phyloP scores from a whole-genome alignment of 1,140 invertebrate species.

The Tetramorium alpestre region DNA sequence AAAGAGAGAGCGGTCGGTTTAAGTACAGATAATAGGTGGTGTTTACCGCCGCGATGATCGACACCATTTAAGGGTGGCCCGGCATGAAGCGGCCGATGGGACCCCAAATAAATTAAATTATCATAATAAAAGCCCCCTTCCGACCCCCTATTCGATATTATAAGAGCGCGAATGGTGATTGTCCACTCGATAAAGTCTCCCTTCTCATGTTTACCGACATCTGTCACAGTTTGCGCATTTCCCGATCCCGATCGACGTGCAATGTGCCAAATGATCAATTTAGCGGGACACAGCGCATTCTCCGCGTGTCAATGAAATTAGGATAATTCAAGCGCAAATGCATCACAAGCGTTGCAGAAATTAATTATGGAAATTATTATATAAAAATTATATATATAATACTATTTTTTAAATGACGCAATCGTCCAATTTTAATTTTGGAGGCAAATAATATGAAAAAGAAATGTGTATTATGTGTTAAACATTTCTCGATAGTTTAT shows the following conservation, averaged over 20 bases:
- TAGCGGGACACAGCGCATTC: conserved; percentile 36
- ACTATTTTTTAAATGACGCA: neutral
- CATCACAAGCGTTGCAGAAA: neutral
- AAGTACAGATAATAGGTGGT: conserved; percentile 82
- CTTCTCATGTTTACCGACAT: conserved; percentile 82
- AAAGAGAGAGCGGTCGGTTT: conserved; percentile 65
- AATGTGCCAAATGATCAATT: conserved; percentile 57
- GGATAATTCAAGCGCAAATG: neutral
- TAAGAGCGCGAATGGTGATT: conserved; percentile 80
- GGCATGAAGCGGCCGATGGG: conserved; percentile 83
- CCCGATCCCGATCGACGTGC: conserved; percentile 47
- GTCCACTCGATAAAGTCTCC: conserved; percentile 84
- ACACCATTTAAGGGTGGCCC: conserved; percentile 80
- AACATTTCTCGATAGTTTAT: neutral
- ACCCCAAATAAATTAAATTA: conserved; percentile 85
- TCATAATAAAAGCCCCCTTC: conserved; percentile 81
- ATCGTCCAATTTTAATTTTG: neutral
- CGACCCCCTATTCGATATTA: conserved; percentile 66
- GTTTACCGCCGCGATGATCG: conserved; percentile 82
- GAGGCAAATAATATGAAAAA: neutral
- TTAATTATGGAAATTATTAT: neutral
- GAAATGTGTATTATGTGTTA: neutral
- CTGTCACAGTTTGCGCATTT: conserved; percentile 80
- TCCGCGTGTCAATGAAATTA: conserved; percentile 26
- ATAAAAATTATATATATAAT: neutral